phyloP scores from a whole-genome alignment of 2,888 invertebrate genomes.

The Melanchra persicariae region DNA sequence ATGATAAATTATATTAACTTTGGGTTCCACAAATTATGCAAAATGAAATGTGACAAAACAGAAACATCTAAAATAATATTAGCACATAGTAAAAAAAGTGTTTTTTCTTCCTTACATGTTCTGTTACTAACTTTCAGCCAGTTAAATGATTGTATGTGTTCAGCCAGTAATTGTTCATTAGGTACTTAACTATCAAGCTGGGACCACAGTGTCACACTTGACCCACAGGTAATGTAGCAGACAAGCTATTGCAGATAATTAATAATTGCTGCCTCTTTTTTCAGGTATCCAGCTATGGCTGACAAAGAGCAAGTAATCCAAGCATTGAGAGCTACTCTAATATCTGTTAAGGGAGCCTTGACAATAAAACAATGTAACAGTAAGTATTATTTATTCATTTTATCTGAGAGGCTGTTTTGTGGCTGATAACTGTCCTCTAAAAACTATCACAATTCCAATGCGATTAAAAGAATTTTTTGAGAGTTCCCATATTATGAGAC shows the following conservation, averaged over 20 bases:
- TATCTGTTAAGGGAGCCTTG: slow-evolving; percentile 89
- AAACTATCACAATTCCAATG: too few relatives aligned
- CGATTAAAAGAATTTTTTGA: too few relatives aligned
- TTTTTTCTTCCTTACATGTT: too few relatives aligned
- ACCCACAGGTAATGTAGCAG: neutral
- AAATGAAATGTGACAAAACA: neutral
- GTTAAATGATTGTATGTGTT: neutral
- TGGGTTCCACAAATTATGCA: too few relatives aligned
- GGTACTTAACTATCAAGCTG: neutral
- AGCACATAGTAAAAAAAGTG: too few relatives aligned
- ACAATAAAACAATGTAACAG: slow-evolving; percentile 88
- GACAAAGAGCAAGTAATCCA: slow-evolving; percentile 88
- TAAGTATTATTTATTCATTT: slow-evolving; percentile 77
- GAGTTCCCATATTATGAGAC: too few relatives aligned
- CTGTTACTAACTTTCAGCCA: neutral
- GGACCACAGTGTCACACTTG: neutral
- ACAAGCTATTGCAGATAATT: neutral
- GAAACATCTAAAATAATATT: neutral
- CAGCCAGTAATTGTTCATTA: neutral
- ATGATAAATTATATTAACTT: too few relatives aligned
- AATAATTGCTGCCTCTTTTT: slow-evolving; percentile 2
- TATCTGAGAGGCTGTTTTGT: too few relatives aligned
- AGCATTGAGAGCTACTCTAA: slow-evolving; percentile 86
- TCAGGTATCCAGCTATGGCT: slow-evolving; percentile 72
- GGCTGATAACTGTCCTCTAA: too few relatives aligned